These are phyloP conservation scores for Apotomis capreana DNA, from an alignment of 2,888 invertebrate species.

Conservation along the genomic window DNA sequence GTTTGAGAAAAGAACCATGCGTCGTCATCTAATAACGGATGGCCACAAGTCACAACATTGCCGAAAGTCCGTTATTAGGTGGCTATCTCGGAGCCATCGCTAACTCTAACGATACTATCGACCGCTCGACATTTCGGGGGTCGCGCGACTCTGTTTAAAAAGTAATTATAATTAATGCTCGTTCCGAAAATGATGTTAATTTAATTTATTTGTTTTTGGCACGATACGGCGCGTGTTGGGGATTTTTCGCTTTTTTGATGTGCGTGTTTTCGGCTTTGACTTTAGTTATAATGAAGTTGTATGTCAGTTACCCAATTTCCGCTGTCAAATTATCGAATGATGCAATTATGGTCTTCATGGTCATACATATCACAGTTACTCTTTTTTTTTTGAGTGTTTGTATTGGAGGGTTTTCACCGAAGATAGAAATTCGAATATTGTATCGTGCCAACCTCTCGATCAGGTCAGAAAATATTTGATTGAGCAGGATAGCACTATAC, in stretches of 20 bases:
- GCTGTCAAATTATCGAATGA: background rate
- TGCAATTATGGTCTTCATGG: background rate
- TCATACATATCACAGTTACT: no score
- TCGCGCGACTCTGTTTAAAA: slow-evolving; percentile 31
- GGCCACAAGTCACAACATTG: background rate
- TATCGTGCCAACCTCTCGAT: no score
- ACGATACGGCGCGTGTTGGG: slow-evolving; percentile 26
- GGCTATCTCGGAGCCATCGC: slow-evolving; percentile 38
- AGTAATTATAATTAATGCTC: slow-evolving; percentile 37
- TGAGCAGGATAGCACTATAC: no score
- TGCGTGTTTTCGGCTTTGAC: background rate
- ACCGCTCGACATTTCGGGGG: slow-evolving; percentile 26
- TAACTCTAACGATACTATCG: slow-evolving; percentile 39
- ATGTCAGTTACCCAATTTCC: background rate
- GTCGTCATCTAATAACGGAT: slow-evolving; percentile 28
- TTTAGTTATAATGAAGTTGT: background rate
- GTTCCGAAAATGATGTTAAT: slow-evolving; percentile 35
- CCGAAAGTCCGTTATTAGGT: slow-evolving; percentile 38
- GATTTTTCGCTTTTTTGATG: slow-evolving; percentile 14
- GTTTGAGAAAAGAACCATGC: background rate
- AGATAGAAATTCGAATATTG: no score
- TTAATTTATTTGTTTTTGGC: slow-evolving; percentile 41
- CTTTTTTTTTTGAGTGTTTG: no score
- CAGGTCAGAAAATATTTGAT: no score
- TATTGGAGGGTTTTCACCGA: no score